Conservation (phyloP, 2,797 vertebrate genomes). For the Taenioides sp. region DNA sequence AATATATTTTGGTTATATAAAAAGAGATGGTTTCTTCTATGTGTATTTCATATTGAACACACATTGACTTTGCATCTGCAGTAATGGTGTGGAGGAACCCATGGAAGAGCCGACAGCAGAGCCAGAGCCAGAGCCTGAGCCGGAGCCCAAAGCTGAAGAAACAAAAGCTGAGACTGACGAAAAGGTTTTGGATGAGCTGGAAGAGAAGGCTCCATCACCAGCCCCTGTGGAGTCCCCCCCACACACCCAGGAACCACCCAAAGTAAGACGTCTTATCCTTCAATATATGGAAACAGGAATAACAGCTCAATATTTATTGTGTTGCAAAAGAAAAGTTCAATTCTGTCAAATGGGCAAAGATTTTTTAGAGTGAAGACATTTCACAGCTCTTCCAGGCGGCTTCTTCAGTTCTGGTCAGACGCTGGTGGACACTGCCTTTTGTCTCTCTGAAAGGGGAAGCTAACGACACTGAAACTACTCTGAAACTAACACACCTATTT, state of each 20-base stretch:
- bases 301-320: too few species aligned
- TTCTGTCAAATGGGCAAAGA: too few species aligned
- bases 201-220: slow-evolving; percentile 89
- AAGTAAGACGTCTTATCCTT: slow-evolving; percentile 71
- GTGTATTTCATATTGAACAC: background rate
- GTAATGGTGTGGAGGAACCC: slow-evolving; percentile 91
- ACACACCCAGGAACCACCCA: slow-evolving; percentile 88
- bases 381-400: too few species aligned
- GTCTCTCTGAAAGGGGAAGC: too few species aligned
- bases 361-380: too few species aligned
- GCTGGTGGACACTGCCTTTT: too few species aligned
- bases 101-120: slow-evolving; percentile 89
- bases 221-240: slow-evolving; percentile 87
- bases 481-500: too few species aligned
- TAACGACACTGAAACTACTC: too few species aligned
- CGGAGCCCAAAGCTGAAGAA: slow-evolving; percentile 88
- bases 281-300: too few species aligned
- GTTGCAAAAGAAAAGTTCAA: too few species aligned
- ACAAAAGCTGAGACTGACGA: slow-evolving; percentile 86
- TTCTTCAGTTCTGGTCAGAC: too few species aligned
- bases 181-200: slow-evolving; percentile 87
- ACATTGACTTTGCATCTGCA: slow-evolving; percentile 49
- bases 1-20: too few species aligned
- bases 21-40: background rate
- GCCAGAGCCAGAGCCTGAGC: slow-evolving; percentile 86